A percentile compares a stretch with the other conserved stretches of the same genome.
phyloP scores from a whole-genome alignment of 2,113 vertebrate species.

The Engraulis encrasicolus region DNA sequence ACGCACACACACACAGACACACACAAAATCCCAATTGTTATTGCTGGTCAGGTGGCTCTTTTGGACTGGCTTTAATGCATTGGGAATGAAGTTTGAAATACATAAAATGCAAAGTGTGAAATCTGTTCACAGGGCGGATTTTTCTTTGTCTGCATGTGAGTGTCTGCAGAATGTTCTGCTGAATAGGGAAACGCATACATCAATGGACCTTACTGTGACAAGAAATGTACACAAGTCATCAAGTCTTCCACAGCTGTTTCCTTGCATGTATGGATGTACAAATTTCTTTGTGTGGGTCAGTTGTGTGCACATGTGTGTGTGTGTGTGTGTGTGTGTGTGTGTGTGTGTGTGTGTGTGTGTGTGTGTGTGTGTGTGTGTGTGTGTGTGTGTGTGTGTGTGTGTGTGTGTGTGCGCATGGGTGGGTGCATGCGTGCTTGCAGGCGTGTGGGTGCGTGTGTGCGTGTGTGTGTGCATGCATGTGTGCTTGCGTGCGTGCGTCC shows the following conservation, averaged over 20 bases:
- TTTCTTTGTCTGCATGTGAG: not conserved
- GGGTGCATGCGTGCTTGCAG: not conserved
- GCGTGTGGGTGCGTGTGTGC: not conserved
- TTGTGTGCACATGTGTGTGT: not conserved
- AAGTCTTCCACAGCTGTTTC: not conserved
- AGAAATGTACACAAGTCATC: not conserved
- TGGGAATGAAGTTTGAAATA: slow-evolving; percentile 21
- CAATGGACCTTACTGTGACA: not conserved
- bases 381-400: no score
- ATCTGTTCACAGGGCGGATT: not conserved
- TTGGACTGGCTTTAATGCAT: slow-evolving; percentile 37
- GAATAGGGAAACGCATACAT: not conserved
- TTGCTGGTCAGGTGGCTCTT: slow-evolving; percentile 26
- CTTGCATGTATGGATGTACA: not conserved
- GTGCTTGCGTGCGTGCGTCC: not conserved
- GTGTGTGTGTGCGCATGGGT: no score
- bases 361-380: not conserved
- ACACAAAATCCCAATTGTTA: not conserved
- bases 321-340: not conserved
- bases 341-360: not conserved
- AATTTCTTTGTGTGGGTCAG: not conserved
- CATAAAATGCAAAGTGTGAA: not conserved
- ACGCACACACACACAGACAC: not conserved
- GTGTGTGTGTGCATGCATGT: not conserved
- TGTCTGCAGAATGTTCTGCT: not conserved